These are phyloP conservation scores for Tapera naevia DNA, from an alignment of 2,797 vertebrate genomes.

Conservation along the genomic window DNA sequence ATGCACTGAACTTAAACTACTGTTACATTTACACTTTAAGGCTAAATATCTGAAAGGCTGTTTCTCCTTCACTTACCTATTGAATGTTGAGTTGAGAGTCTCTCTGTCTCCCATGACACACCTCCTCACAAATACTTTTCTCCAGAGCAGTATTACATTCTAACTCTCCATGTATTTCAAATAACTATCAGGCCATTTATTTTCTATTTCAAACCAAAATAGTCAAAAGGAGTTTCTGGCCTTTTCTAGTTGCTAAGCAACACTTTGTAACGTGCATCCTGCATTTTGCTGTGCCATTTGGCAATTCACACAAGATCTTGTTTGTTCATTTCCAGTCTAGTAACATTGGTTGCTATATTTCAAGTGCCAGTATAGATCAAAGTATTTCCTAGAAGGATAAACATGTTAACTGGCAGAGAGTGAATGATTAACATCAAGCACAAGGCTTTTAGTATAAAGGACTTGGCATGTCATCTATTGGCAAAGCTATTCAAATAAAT, in stretches of 20 bases:
- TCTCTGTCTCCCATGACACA: conserved; percentile 10
- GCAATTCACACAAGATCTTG: conserved; percentile 57
- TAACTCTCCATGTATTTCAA: conserved; percentile 26
- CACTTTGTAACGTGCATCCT: conserved; percentile 38
- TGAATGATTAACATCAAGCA: conserved; percentile 67
- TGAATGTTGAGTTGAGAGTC: conserved; percentile 41
- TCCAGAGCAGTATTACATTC: conserved; percentile 32
- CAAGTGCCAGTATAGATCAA: conserved; percentile 69
- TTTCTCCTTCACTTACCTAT: conserved; percentile 35
- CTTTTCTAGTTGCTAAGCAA: conserved; percentile 64
- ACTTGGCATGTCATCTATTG: conserved; percentile 59
- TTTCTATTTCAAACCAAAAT: conserved; percentile 52
- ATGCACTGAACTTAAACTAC: conserved; percentile 33
- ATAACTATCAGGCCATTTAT: conserved; percentile 50
- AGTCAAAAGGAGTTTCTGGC: conserved; percentile 55
- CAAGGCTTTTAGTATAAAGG: conserved; percentile 55
- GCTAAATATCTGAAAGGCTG: conserved; percentile 29
- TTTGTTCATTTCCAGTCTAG: conserved; percentile 72
- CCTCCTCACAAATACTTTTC: conserved; percentile 22
- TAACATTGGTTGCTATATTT: conserved; percentile 66
- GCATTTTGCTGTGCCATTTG: conserved; percentile 62
- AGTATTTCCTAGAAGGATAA: conserved; percentile 73
- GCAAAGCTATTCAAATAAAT: conserved; percentile 49
- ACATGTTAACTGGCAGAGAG: conserved; percentile 66
- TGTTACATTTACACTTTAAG: conserved; percentile 42